phyloP scores from a whole-genome alignment of 2,888 invertebrate genomes.

The Strigamia transsilvanica region DNA sequence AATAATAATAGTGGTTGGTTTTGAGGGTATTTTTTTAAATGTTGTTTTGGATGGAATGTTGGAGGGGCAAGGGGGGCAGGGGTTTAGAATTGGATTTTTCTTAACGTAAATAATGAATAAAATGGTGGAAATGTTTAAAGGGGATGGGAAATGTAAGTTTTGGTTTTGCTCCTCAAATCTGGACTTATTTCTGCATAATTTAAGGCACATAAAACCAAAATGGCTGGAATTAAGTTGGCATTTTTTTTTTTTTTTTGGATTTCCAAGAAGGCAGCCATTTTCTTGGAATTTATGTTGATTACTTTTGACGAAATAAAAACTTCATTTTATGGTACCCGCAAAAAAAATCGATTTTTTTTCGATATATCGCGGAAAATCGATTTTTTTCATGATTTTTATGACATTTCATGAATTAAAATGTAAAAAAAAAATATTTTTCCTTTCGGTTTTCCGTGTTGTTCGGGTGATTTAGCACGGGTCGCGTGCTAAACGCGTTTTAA shows the following conservation, averaged over 20 bases:
- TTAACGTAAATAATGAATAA: no score
- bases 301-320: neutral
- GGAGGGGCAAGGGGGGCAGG: no score
- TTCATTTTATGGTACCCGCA: neutral
- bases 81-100: no score
- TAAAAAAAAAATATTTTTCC: neutral
- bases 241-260: neutral
- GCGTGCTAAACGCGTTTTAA: neutral
- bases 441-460: neutral
- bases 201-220: neutral
- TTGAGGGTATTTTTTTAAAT: no score
- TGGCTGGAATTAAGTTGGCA: neutral
- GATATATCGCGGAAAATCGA: no score
- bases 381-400: no score
- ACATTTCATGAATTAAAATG: neutral
- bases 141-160: no score
- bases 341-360: no score
- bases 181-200: neutral
- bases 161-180: neutral
- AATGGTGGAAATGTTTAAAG: no score
- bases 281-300: constrained; percentile 6
- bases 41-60: no score
- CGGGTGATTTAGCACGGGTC: no score
- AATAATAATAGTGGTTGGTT: no score
- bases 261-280: constrained; percentile 7